These are phyloP conservation scores for Hemithea aestivaria DNA, from an alignment of 2,888 invertebrate species.

Conservation along the genomic window DNA sequence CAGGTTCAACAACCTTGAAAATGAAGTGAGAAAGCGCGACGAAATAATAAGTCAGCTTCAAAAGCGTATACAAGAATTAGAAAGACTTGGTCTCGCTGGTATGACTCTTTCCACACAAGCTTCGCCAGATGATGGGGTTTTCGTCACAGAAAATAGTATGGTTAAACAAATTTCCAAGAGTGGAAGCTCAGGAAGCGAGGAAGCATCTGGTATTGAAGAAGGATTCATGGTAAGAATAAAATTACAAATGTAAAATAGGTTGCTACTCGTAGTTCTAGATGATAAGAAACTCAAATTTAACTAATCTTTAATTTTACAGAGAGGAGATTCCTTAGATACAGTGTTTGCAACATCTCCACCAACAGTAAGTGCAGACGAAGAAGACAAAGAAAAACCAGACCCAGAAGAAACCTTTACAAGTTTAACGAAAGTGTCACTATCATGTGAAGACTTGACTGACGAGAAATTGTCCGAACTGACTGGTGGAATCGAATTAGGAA, in stretches of 20 bases:
- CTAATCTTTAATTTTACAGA: slow-evolving; percentile 55
- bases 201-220: slow-evolving; percentile 63
- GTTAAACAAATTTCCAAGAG: slow-evolving; percentile 43
- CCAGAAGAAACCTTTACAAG: slow-evolving; percentile 18
- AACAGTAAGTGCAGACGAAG: slow-evolving; percentile 56
- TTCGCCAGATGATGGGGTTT: slow-evolving; percentile 25
- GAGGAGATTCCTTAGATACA: slow-evolving; percentile 84
- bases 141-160: slow-evolving; percentile 14
- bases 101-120: slow-evolving; percentile 28
- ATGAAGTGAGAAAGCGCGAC: slow-evolving; percentile 89
- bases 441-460: slow-evolving; percentile 54
- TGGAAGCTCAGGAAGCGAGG: slow-evolving; percentile 70
- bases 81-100: slow-evolving; percentile 59
- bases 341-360: slow-evolving; percentile 82
- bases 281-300: too few relatives aligned
- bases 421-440: slow-evolving; percentile 27
- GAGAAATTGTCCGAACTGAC: slow-evolving; percentile 65
- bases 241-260: too few relatives aligned
- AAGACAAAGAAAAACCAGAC: slow-evolving; percentile 39
- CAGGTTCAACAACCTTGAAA: slow-evolving; percentile 86
- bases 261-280: too few relatives aligned
- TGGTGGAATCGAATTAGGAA: slow-evolving; percentile 64
- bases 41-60: slow-evolving; percentile 89
- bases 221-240: slow-evolving; percentile 65
- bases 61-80: slow-evolving; percentile 84